Percentiles rank a stretch among this genome's conserved stretches.
Evolutionary conservation across 2,797 vertebrate species (phyloP).

Genomic region (Dendrocincla fuliginosa): DNA sequence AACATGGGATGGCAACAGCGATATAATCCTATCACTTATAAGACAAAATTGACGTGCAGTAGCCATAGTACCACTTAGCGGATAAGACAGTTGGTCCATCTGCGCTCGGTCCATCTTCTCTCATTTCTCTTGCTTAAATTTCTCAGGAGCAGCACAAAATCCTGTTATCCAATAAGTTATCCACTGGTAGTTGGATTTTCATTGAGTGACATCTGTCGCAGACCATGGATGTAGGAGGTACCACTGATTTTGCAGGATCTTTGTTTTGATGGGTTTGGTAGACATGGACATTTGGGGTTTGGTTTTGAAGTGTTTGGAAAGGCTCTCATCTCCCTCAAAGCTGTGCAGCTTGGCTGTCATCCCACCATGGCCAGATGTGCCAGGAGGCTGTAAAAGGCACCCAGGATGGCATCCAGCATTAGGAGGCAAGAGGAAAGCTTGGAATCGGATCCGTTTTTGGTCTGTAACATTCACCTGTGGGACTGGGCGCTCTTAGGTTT

Average conservation of each 20-base stretch:
- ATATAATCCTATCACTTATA: slow-evolving; percentile 35
- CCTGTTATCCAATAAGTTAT: slow-evolving; percentile 68
- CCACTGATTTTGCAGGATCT: neutral
- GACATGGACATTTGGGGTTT: neutral
- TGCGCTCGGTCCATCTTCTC: slow-evolving; percentile 43
- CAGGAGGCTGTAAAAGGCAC: neutral
- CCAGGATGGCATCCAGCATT: fast-evolving
- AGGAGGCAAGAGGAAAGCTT: neutral
- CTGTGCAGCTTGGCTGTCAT: neutral
- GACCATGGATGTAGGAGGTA: neutral
- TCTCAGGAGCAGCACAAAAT: slow-evolving; percentile 58
- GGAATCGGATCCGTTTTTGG: neutral
- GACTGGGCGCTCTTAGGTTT: neutral
- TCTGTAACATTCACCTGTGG: fast-evolving
- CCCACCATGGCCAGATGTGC: neutral
- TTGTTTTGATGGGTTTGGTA: neutral
- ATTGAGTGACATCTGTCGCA: slow-evolving; percentile 56
- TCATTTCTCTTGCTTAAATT: slow-evolving; percentile 61
- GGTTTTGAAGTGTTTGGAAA: neutral
- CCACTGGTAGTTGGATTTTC: slow-evolving; percentile 59
- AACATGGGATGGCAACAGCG: neutral
- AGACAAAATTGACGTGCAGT: neutral
- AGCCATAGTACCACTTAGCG: slow-evolving; percentile 44
- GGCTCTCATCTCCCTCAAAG: neutral
- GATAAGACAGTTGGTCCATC: slow-evolving; percentile 65